Evolutionary conservation across 2,888 invertebrate species (phyloP).

Genomic region (Volucella bombylans): DNA sequence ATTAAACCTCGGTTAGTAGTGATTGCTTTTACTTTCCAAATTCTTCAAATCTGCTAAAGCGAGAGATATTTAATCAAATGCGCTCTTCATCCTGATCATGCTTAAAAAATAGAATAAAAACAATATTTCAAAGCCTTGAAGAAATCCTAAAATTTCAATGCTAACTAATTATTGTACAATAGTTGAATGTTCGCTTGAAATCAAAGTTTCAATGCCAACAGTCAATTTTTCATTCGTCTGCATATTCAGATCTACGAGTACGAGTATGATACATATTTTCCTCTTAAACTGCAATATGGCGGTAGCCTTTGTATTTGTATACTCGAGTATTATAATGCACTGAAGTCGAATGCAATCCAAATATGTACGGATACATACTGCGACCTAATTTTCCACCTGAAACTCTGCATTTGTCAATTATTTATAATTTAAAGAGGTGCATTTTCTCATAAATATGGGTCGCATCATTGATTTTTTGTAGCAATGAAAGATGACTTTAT

Average conservation of each 20-base stretch:
- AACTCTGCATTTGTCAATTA: slow-evolving; percentile 57
- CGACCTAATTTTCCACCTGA: slow-evolving; percentile 52
- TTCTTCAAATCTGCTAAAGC: no score
- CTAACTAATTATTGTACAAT: no score
- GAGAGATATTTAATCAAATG: no score
- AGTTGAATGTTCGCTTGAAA: not conserved
- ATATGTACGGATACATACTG: not conserved
- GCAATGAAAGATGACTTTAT: slow-evolving; percentile 45
- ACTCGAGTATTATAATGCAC: not conserved
- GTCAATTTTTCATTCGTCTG: not conserved
- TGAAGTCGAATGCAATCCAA: slow-evolving; percentile 19
- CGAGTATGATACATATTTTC: slow-evolving; percentile 6
- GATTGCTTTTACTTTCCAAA: no score
- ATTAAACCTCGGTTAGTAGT: no score
- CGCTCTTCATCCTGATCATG: no score
- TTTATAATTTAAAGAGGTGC: slow-evolving; percentile 39
- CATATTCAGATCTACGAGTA: slow-evolving; percentile 5
- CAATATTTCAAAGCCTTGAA: not conserved
- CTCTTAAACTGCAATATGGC: no score
- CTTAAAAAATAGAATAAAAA: no score
- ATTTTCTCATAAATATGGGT: slow-evolving; percentile 27
- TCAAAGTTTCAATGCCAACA: slow-evolving; percentile 38
- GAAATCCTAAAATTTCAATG: not conserved
- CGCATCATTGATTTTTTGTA: slow-evolving; percentile 46
- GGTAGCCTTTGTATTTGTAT: not conserved